Evolutionary conservation across 2,888 invertebrate genomes (phyloP).

Genomic region (Platycheirus rosarum): DNA sequence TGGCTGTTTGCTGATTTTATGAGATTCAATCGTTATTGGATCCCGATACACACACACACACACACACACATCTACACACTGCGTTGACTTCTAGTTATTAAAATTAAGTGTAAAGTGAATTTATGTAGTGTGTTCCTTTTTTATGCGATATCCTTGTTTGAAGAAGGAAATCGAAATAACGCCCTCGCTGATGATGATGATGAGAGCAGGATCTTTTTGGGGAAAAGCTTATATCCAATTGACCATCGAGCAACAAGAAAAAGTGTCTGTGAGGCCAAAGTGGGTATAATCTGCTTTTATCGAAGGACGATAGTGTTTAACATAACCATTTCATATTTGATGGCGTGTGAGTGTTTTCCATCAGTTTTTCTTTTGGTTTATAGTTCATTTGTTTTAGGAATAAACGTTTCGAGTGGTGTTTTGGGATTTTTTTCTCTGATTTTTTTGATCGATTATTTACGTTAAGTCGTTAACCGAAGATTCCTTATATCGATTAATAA

Average conservation of each 20-base stretch:
- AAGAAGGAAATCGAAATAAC: constrained; percentile 58
- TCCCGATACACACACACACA: background rate
- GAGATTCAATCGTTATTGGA: constrained; percentile 43
- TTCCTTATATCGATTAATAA: constrained; percentile 38
- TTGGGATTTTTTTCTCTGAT: too few species aligned
- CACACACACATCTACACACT: background rate
- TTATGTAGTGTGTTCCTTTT: background rate
- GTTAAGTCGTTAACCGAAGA: constrained; percentile 26
- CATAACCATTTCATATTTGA: background rate
- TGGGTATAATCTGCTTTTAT: constrained; percentile 24
- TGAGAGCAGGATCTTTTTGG: constrained; percentile 27
- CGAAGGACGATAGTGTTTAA: constrained; percentile 11
- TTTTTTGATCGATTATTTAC: constrained; percentile 21
- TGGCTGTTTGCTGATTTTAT: constrained; percentile 40
- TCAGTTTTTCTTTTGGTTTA: constrained; percentile 31
- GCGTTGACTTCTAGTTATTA: constrained; percentile 23
- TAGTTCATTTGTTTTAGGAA: constrained; percentile 20
- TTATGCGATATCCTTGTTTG: constrained; percentile 14
- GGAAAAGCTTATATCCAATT: constrained; percentile 13
- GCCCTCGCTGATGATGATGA: constrained; percentile 42
- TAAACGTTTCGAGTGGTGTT: constrained; percentile 30
- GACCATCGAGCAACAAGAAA: constrained; percentile 18
- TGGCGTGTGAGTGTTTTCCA: constrained; percentile 11
- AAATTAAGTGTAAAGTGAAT: constrained; percentile 51
- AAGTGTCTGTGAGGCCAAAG: background rate